These are phyloP conservation scores for Muscicapa adusta DNA, from an alignment of 2,113 vertebrate species.

Conservation along the genomic window DNA sequence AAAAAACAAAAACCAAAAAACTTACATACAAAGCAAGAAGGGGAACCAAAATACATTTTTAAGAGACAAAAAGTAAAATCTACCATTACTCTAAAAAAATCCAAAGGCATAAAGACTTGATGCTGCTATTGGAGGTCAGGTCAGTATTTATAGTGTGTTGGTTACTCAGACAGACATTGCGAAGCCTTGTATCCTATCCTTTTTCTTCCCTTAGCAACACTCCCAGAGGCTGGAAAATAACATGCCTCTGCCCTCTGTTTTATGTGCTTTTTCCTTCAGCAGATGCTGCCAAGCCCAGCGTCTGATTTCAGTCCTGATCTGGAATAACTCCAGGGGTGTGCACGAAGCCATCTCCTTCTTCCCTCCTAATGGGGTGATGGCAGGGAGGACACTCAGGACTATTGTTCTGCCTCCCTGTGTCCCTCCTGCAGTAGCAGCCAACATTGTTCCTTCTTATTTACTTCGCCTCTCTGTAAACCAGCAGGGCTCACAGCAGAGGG, in stretches of 20 bases:
- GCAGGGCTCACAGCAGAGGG: neutral
- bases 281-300: neutral
- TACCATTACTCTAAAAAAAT: neutral
- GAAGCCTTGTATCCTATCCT: neutral
- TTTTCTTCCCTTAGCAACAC: neutral
- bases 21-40: neutral
- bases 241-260: neutral
- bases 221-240: neutral
- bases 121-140: neutral
- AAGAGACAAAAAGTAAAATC: neutral
- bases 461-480: conserved; percentile 2
- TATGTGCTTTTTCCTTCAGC: neutral
- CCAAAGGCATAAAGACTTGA: neutral
- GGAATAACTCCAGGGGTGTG: neutral
- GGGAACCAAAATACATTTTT: neutral
- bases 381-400: neutral
- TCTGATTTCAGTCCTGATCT: neutral
- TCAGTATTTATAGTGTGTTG: fast-evolving
- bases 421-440: neutral
- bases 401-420: neutral
- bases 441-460: conserved; percentile 22
- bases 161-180: neutral
- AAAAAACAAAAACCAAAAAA: neutral
- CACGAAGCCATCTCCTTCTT: neutral
- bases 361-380: neutral